Conservation (phyloP, 1,140 invertebrate species). For the Campoletis sonorensis region DNA sequence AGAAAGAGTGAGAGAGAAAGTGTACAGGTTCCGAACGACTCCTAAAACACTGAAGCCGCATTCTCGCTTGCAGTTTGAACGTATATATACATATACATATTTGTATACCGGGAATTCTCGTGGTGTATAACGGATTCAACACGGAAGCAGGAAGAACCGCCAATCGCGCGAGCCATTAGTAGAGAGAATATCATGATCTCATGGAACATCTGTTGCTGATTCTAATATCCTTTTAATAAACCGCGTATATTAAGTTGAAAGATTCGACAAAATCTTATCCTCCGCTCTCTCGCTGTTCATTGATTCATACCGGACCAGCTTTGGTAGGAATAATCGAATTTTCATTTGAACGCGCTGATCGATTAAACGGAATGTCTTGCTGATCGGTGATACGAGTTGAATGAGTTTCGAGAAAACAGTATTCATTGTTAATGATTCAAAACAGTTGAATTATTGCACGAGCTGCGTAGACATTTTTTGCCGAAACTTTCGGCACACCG, state of each 20-base stretch:
- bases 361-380: no score
- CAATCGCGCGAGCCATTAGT: slow-evolving; percentile 3
- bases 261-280: not conserved
- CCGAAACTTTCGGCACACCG: no score
- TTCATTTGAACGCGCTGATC: no score
- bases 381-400: no score
- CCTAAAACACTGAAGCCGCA: slow-evolving; percentile 51
- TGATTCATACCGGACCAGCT: not conserved
- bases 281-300: not conserved
- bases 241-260: not conserved
- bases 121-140: not conserved
- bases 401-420: not conserved
- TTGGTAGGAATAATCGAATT: not conserved
- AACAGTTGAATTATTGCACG: no score
- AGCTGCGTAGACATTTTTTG: no score
- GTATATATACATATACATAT: not conserved
- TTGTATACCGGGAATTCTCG: not conserved
- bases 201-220: slow-evolving; percentile 19
- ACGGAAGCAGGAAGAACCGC: slow-evolving; percentile 4
- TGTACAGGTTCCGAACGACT: slow-evolving; percentile 50
- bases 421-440: not conserved
- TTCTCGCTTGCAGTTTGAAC: slow-evolving; percentile 19
- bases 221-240: not conserved
- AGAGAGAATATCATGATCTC: slow-evolving; percentile 16
- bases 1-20: not conserved